phyloP scores from a whole-genome alignment of 2,888 invertebrate species.

The Dasypolia templi region DNA sequence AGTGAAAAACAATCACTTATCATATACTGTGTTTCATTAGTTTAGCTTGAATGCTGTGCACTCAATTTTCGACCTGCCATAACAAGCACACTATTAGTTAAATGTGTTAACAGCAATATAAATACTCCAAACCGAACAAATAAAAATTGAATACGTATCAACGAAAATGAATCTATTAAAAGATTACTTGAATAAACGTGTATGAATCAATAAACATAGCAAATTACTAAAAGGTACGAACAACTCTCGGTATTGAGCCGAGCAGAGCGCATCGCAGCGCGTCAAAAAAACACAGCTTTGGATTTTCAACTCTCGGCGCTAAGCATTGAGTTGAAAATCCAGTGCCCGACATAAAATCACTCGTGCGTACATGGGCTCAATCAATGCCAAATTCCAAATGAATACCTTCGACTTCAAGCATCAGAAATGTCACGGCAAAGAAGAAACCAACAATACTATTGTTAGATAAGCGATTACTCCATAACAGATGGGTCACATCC shows the following conservation, averaged over 20 bases:
- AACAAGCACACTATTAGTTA: not conserved
- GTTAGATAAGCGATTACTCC: not conserved
- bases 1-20: not conserved
- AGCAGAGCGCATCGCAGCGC: no score
- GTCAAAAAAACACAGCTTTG: no score
- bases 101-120: not conserved
- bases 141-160: conserved; percentile 1
- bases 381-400: not conserved
- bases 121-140: not conserved
- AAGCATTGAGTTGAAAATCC: no score
- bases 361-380: no score
- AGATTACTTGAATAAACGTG: not conserved
- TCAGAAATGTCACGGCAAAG: not conserved
- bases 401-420: not conserved
- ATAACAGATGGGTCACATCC: conserved; percentile 6
- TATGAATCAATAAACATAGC: not conserved
- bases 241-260: no score
- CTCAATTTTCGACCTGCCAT: conserved; percentile 11
- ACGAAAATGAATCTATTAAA: conserved; percentile 4
- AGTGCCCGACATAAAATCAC: no score
- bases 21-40: not conserved
- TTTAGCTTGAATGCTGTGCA: not conserved
- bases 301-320: no score
- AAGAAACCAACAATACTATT: not conserved
- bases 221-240: not conserved